phyloP scores from a whole-genome alignment of 1,140 invertebrate species.

The Drosophila nikananu region DNA sequence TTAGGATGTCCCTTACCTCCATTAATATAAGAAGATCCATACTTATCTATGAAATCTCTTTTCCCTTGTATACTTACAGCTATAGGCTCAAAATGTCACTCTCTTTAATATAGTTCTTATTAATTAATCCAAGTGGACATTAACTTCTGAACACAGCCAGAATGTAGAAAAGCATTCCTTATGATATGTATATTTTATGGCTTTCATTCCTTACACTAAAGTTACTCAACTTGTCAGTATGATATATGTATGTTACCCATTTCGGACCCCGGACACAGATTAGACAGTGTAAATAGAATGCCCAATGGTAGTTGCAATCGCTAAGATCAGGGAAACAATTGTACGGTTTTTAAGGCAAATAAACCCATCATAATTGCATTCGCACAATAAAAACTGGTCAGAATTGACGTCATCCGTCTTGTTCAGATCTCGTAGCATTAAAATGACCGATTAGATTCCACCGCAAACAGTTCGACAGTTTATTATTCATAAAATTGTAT shows the following conservation, averaged over 20 bases:
- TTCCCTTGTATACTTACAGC: background rate
- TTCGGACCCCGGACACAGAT: slow-evolving; percentile 1
- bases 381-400: slow-evolving; percentile 14
- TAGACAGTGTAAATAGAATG: slow-evolving; percentile 10
- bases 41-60: background rate
- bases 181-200: background rate
- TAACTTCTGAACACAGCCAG: background rate
- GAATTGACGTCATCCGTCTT: slow-evolving; percentile 47
- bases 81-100: background rate
- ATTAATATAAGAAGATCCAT: background rate
- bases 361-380: slow-evolving; percentile 39
- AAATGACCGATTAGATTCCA: slow-evolving; percentile 53
- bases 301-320: background rate
- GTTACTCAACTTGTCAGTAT: background rate
- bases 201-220: background rate
- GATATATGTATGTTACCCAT: slow-evolving; percentile 5
- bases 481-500: slow-evolving; percentile 56
- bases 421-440: slow-evolving; percentile 56
- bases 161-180: background rate
- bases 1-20: background rate
- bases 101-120: background rate
- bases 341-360: slow-evolving; percentile 27
- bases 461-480: slow-evolving; percentile 25
- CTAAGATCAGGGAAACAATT: background rate
- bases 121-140: background rate